Conservation (phyloP, 23 tunicate genomes). For the Aplidium turbinatum region DNA sequence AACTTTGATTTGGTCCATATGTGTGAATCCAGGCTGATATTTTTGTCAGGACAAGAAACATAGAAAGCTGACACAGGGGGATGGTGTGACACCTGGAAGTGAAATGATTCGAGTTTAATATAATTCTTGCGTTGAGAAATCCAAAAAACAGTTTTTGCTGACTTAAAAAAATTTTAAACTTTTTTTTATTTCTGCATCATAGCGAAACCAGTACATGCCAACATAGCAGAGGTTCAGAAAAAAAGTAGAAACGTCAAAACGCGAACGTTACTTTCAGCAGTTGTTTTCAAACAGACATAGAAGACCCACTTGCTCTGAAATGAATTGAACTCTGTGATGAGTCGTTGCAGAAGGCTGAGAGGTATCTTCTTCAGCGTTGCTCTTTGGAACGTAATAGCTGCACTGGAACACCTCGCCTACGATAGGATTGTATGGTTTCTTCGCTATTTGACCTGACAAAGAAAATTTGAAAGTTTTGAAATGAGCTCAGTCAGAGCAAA, state of each 20-base stretch:
- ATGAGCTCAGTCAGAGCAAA: too few relatives aligned
- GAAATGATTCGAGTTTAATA: too few relatives aligned
- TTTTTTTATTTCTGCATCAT: too few relatives aligned
- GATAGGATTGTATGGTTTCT: constrained; percentile 94
- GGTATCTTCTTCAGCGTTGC: neutral
- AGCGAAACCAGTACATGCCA: too few relatives aligned
- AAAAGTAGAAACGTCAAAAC: too few relatives aligned
- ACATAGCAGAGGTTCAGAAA: too few relatives aligned
- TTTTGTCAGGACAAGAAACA: constrained; percentile 56
- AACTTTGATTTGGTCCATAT: constrained; percentile 93
- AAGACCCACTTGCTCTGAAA: constrained; percentile 78
- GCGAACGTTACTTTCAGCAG: too few relatives aligned
- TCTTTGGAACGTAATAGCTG: constrained; percentile 69
- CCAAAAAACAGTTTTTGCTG: too few relatives aligned
- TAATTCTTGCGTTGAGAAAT: too few relatives aligned
- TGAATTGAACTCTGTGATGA: constrained; percentile 54
- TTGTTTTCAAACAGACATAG: too few relatives aligned
- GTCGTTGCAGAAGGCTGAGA: constrained; percentile 22
- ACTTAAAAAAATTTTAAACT: too few relatives aligned
- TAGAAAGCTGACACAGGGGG: constrained; percentile 89
- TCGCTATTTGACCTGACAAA: constrained; percentile 66
- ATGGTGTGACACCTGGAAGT: constrained; percentile 91
- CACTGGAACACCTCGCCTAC: constrained; percentile 89
- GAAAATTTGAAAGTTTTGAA: neutral
- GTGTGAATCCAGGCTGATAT: constrained; percentile 50